Percentiles rank a stretch among this genome's conserved stretches.
Evolutionary conservation across 2,888 invertebrate species (phyloP).

Genomic region (Elysia crispata): DNA sequence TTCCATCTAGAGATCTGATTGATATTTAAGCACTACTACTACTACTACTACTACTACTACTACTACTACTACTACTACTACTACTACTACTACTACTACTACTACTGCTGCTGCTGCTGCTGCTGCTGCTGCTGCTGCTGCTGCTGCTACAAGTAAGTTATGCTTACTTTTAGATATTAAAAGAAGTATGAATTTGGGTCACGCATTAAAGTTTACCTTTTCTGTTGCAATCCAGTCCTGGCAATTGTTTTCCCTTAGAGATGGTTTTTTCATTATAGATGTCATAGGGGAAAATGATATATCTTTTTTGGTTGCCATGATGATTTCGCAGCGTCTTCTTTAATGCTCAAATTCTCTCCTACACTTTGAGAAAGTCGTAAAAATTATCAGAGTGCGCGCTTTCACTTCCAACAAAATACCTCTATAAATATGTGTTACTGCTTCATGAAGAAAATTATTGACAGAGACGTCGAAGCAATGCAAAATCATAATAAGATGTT

Average conservation of each 20-base stretch:
- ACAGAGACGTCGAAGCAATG: no score
- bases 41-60: slow-evolving; percentile 13
- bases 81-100: slow-evolving; percentile 22
- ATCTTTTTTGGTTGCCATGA: background rate
- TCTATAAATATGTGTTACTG: no score
- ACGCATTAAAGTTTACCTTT: slow-evolving; percentile 28
- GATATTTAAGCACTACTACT: no score
- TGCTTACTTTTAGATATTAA: background rate
- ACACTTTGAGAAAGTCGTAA: no score
- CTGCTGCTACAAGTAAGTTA: background rate
- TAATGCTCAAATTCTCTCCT: no score
- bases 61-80: slow-evolving; percentile 22
- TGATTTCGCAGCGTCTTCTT: no score
- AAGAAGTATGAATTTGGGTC: no score
- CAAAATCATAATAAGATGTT: no score
- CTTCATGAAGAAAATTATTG: no score
- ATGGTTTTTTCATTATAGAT: slow-evolving; percentile 26
- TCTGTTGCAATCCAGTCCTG: slow-evolving; percentile 42
- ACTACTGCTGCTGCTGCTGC: background rate
- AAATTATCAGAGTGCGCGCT: no score
- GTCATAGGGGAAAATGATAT: slow-evolving; percentile 36
- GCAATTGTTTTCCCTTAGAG: background rate
- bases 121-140: background rate
- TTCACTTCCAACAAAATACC: no score
- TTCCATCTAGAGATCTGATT: no score